A percentile compares a stretch with the other conserved stretches of the same genome.
Conservation (phyloP, 2,888 invertebrate species). For the Drosophila quasianomalipes region DNA sequence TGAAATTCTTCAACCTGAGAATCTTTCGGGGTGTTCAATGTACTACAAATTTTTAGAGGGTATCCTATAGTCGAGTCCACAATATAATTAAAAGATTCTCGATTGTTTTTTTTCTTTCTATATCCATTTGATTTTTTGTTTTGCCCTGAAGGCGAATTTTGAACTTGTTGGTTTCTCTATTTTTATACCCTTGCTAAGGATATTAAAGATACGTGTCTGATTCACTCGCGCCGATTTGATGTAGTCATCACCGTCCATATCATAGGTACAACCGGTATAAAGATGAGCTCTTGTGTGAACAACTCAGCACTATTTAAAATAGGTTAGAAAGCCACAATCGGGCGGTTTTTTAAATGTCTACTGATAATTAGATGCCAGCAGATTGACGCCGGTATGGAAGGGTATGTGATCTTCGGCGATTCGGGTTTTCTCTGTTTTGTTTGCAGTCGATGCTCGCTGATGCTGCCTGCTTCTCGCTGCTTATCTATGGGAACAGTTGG, state of each 20-base stretch:
- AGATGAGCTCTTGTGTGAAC: background rate
- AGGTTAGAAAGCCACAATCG: background rate
- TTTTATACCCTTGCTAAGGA: background rate
- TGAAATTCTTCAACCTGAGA: background rate
- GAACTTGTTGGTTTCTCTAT: slow-evolving; percentile 33
- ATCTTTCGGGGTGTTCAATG: background rate
- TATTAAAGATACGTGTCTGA: background rate
- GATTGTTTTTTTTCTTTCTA: slow-evolving; percentile 3
- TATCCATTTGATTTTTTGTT: slow-evolving; percentile 35
- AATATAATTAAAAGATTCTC: background rate
- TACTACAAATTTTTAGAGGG: background rate
- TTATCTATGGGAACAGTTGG: slow-evolving; percentile 73
- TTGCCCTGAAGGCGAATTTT: slow-evolving; percentile 36
- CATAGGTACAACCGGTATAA: background rate
- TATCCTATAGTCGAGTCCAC: background rate
- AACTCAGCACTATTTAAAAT: background rate
- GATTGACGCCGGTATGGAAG: background rate
- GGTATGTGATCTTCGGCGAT: background rate
- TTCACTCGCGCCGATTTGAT: background rate
- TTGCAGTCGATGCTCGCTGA: slow-evolving; percentile 40
- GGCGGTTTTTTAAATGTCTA: background rate
- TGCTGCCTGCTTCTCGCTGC: slow-evolving; percentile 38
- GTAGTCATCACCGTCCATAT: background rate
- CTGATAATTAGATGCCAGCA: background rate
- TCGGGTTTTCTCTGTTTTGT: background rate